phyloP scores from a whole-genome alignment of 2,888 invertebrate genomes.

The Hermaeophaga mercurialis region DNA sequence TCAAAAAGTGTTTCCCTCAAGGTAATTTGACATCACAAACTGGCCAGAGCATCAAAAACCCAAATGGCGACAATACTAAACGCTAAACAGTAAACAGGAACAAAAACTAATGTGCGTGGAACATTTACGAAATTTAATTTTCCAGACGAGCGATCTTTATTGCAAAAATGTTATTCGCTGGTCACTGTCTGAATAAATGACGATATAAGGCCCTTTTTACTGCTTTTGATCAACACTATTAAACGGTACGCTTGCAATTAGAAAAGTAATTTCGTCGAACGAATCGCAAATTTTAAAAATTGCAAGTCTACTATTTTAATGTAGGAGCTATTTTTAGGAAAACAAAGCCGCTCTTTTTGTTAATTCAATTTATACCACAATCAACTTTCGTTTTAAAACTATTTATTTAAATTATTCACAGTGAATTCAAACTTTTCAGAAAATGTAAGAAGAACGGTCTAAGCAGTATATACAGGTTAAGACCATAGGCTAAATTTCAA shows the following conservation, averaged over 20 bases:
- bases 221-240: constrained; percentile 37
- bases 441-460: too few species aligned
- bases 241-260: constrained; percentile 20
- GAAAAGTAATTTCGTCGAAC: constrained; percentile 19
- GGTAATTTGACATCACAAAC: constrained; percentile 38
- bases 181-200: constrained; percentile 48
- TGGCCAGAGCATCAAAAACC: constrained; percentile 32
- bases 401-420: too few species aligned
- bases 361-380: too few species aligned
- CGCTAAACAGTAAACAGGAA: constrained; percentile 46
- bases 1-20: constrained; percentile 16
- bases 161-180: constrained; percentile 50
- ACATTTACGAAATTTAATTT: constrained; percentile 58
- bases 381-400: too few species aligned
- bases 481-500: too few species aligned
- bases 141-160: constrained; percentile 56
- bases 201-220: constrained; percentile 41
- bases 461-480: too few species aligned
- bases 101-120: constrained; percentile 57
- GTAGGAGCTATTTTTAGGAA: too few species aligned
- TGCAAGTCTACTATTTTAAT: neutral
- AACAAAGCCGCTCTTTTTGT: too few species aligned
- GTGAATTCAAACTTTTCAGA: too few species aligned
- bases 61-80: constrained; percentile 40
- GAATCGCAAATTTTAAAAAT: constrained; percentile 19